phyloP scores from a whole-genome alignment of 2,113 vertebrate species.

The Tachuris rubrigastra region DNA sequence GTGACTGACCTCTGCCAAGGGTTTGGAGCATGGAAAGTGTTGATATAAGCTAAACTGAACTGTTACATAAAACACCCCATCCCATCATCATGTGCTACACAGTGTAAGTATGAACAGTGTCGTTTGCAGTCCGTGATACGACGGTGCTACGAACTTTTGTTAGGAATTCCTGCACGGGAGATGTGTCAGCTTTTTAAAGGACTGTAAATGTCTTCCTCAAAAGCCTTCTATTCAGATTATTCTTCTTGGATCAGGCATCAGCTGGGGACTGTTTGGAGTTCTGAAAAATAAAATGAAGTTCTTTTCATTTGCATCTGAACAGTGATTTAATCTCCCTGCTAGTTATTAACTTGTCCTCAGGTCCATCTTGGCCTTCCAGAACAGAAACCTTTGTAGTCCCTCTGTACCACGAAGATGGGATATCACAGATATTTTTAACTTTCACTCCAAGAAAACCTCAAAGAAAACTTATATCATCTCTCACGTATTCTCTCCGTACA shows the following conservation, averaged over 20 bases:
- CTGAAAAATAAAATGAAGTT: background rate
- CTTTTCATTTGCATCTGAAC: background rate
- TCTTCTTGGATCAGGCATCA: background rate
- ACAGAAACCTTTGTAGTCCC: background rate
- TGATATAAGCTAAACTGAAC: background rate
- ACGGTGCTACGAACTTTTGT: background rate
- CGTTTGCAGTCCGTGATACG: background rate
- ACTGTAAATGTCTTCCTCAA: background rate
- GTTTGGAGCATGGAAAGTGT: background rate
- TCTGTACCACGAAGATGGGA: background rate
- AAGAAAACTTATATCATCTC: background rate
- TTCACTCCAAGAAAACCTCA: background rate
- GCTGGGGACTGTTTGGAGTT: background rate
- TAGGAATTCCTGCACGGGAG: background rate
- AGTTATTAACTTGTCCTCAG: background rate
- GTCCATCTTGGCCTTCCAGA: background rate
- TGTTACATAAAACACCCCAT: background rate
- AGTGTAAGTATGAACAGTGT: background rate
- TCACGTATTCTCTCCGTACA: background rate
- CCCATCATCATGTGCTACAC: background rate
- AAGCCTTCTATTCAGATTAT: background rate
- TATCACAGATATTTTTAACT: background rate
- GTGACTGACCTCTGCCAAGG: background rate
- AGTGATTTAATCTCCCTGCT: background rate
- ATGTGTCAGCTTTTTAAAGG: background rate